Percentiles rank a stretch among this genome's conserved stretches.
These are phyloP conservation scores for Nomada fucata DNA, from an alignment of 2,888 invertebrate genomes.

Conservation along the genomic window DNA sequence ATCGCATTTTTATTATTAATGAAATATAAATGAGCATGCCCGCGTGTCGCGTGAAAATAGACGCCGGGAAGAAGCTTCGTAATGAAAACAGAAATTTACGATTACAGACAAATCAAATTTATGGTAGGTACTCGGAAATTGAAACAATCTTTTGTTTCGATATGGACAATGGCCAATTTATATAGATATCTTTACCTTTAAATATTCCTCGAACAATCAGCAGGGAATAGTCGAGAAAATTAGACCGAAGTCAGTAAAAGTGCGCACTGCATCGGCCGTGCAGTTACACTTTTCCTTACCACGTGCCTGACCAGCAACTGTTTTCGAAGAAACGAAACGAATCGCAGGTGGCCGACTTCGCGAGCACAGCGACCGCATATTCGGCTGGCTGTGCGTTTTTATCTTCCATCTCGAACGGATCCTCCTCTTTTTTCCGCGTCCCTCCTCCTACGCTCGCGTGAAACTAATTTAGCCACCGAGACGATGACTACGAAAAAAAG, in stretches of 20 bases:
- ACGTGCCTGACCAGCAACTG: conserved; percentile 13
- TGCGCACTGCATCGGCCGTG: too few species aligned
- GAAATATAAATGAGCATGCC: conserved; percentile 35
- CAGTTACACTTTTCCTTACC: background rate
- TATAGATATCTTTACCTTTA: too few species aligned
- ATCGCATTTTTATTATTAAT: conserved; percentile 46
- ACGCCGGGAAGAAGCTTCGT: background rate
- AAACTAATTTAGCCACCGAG: conserved; percentile 63
- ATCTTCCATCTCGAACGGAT: conserved; percentile 37
- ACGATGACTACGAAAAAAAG: conserved; percentile 57
- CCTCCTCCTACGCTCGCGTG: conserved; percentile 27
- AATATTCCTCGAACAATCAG: too few species aligned
- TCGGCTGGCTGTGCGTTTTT: conserved; percentile 39
- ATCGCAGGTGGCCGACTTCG: conserved; percentile 60
- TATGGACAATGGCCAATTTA: too few species aligned
- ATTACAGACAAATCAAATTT: background rate
- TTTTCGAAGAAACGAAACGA: conserved; percentile 55
- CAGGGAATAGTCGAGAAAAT: background rate
- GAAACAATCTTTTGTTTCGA: too few species aligned
- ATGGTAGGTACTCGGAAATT: too few species aligned
- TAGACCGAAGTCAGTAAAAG: too few species aligned
- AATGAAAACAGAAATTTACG: background rate
- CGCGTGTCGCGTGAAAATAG: background rate
- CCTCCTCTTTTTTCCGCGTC: background rate
- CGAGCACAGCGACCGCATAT: conserved; percentile 27